A percentile compares a stretch with the other conserved stretches of the same genome.
Conservation (phyloP, 2,888 invertebrate genomes). For the Lycaena phlaeas region DNA sequence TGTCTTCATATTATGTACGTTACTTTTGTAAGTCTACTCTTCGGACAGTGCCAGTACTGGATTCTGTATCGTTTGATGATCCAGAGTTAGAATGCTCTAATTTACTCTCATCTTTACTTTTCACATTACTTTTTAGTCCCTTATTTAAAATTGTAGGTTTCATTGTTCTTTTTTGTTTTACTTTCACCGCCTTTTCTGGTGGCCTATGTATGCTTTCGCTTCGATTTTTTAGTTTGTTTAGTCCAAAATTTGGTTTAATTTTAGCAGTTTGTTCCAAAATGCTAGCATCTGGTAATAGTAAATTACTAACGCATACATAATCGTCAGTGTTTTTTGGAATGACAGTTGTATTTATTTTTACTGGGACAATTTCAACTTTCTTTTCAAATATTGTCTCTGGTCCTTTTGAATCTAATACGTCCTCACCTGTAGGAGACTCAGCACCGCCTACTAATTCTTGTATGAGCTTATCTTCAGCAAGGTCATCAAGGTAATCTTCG, state of each 20-base stretch:
- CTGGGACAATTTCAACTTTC: slow-evolving; percentile 59
- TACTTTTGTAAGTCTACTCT: slow-evolving; percentile 39
- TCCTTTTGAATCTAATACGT: slow-evolving; percentile 55
- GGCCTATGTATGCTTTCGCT: slow-evolving; percentile 60
- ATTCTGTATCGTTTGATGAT: slow-evolving; percentile 70
- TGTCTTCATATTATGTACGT: neutral
- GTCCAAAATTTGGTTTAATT: slow-evolving; percentile 57
- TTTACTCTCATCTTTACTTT: slow-evolving; percentile 35
- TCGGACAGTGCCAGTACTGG: slow-evolving; percentile 63
- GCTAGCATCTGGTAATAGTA: slow-evolving; percentile 47
- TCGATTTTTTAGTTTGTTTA: slow-evolving; percentile 53
- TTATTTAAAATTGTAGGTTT: slow-evolving; percentile 45
- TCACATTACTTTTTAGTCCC: slow-evolving; percentile 28
- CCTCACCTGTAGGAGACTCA: slow-evolving; percentile 50
- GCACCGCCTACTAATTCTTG: slow-evolving; percentile 61
- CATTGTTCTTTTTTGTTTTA: slow-evolving; percentile 43
- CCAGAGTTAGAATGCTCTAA: slow-evolving; percentile 72
- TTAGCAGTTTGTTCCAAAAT: slow-evolving; percentile 51
- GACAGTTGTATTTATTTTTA: slow-evolving; percentile 46
- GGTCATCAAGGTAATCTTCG: slow-evolving; percentile 40
- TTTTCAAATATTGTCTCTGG: slow-evolving; percentile 52
- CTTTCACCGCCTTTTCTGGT: slow-evolving; percentile 53
- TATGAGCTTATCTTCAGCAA: slow-evolving; percentile 54
- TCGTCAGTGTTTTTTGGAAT: slow-evolving; percentile 42
- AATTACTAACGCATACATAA: slow-evolving; percentile 52